A percentile compares a stretch with the other conserved stretches of the same genome.
Conservation (phyloP, 2,797 vertebrate species). For the Danionella dracula region DNA sequence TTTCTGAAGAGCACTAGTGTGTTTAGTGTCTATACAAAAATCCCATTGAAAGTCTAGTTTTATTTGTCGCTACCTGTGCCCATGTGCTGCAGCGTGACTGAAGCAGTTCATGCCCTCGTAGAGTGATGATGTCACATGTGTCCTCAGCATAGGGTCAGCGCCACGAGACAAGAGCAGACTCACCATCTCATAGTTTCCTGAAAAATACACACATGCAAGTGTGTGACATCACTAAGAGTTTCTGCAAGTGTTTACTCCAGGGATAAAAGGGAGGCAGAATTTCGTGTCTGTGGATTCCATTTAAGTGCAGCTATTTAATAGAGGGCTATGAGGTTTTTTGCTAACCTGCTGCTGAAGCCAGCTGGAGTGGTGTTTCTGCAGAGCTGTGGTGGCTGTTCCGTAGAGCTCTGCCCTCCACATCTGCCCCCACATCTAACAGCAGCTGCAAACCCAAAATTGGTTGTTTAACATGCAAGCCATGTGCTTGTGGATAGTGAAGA, state of each 20-base stretch:
- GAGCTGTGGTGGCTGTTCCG: constrained; percentile 77
- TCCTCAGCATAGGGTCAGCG: constrained; percentile 84
- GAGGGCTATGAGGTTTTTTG: background rate
- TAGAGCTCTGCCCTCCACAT: constrained; percentile 80
- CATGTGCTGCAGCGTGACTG: constrained; percentile 89
- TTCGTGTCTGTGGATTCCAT: background rate
- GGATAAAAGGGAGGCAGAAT: background rate
- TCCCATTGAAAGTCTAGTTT: background rate
- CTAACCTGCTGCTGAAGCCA: constrained; percentile 87
- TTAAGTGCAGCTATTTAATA: background rate
- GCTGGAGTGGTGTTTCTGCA: constrained; percentile 85
- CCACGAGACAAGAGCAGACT: constrained; percentile 79
- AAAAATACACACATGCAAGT: background rate
- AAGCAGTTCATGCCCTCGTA: constrained; percentile 93
- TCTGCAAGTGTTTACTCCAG: background rate
- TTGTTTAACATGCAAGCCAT: background rate
- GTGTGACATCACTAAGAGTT: background rate
- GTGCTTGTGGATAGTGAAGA: no score
- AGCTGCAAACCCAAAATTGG: constrained; percentile 63
- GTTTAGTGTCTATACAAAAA: background rate
- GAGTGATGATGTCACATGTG: constrained; percentile 79
- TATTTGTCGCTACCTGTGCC: constrained; percentile 77
- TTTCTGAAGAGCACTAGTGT: constrained; percentile 67
- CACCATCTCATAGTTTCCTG: constrained; percentile 89
- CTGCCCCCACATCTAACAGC: constrained; percentile 85